These are phyloP conservation scores for Phataginus tricuspis DNA, from an alignment of 2,797 vertebrate genomes.

Conservation along the genomic window DNA sequence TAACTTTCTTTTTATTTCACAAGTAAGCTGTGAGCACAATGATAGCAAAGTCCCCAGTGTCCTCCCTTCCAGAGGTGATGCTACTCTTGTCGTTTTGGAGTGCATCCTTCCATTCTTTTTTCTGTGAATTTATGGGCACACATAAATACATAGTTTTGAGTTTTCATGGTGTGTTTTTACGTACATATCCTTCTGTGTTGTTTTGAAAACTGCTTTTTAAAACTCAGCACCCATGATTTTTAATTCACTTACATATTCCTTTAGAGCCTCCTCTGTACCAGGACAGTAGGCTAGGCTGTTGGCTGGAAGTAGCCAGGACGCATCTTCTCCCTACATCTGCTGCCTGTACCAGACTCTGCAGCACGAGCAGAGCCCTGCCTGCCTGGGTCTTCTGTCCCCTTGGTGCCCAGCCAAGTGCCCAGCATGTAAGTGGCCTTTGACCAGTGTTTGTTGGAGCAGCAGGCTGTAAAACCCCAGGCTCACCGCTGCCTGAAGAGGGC, in stretches of 20 bases:
- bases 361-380: fast-evolving
- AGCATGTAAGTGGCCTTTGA: fast-evolving
- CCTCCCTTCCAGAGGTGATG: neutral
- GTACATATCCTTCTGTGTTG: fast-evolving
- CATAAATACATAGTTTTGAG: fast-evolving
- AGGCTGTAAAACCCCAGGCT: neutral
- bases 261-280: fast-evolving
- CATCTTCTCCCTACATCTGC: fast-evolving
- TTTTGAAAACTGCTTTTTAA: neutral
- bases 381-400: neutral
- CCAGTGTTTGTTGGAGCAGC: fast-evolving
- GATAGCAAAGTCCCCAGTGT: neutral
- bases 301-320: fast-evolving
- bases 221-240: fast-evolving
- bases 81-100: fast-evolving
- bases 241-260: neutral
- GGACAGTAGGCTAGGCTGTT: neutral
- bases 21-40: fast-evolving
- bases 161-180: neutral
- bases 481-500: fast-evolving
- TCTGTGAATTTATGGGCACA: fast-evolving
- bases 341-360: fast-evolving
- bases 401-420: neutral
- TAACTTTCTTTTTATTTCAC: neutral
- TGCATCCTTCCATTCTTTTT: neutral